Evolutionary conservation across 2,797 vertebrate species (phyloP).

Genomic region (Uromys caudimaculatus): DNA sequence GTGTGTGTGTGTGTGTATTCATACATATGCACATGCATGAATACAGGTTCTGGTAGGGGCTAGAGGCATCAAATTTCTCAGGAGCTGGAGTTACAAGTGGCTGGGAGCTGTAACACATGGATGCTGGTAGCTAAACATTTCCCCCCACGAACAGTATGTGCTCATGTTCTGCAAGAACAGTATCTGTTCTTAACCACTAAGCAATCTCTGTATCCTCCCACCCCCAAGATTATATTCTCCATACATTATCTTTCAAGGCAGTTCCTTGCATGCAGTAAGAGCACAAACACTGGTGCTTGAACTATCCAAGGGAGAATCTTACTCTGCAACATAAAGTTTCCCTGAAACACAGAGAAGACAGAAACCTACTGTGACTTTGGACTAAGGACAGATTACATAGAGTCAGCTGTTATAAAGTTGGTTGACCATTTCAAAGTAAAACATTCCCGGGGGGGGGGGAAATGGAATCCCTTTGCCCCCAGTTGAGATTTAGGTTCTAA

Average conservation of each 20-base stretch:
- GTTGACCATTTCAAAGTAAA: constrained; percentile 8
- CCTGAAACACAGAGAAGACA: constrained; percentile 4
- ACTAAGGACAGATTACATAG: neutral
- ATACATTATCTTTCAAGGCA: neutral
- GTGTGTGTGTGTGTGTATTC: too few relatives aligned
- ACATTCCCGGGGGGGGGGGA: neutral
- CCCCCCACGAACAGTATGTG: neutral
- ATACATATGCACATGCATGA: neutral
- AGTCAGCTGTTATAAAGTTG: neutral
- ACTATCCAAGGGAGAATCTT: neutral
- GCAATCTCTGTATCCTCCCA: neutral
- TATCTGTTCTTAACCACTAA: neutral
- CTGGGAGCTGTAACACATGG: neutral
- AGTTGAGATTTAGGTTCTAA: constrained; percentile 46
- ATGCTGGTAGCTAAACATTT: neutral
- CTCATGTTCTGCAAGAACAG: neutral
- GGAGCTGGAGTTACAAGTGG: neutral
- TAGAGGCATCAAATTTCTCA: neutral
- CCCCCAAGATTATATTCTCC: neutral
- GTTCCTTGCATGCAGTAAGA: neutral
- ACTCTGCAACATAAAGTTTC: neutral
- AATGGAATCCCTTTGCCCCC: constrained; percentile 55
- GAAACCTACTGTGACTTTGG: neutral
- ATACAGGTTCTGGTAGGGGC: neutral
- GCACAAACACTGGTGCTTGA: constrained; percentile 5